phyloP scores from a whole-genome alignment of 2,888 invertebrate species.

The Therioaphis trifolii region DNA sequence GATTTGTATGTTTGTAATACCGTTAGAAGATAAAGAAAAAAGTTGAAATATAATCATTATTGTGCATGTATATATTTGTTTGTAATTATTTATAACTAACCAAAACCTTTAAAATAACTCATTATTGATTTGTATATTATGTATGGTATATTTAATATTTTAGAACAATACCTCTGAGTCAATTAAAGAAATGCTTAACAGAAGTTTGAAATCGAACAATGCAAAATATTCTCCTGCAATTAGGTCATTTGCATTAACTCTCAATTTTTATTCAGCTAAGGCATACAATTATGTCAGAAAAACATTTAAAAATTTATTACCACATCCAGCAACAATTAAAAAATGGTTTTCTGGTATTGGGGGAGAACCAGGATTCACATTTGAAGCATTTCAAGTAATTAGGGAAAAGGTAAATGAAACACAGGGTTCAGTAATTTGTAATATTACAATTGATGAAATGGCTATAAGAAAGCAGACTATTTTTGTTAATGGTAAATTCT shows the following conservation, averaged over 20 bases:
- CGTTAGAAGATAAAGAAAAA: no score
- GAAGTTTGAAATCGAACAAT: constrained; percentile 5
- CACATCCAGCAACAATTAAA: constrained; percentile 10
- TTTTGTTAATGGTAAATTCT: constrained; percentile 4
- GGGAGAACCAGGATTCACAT: constrained; percentile 37
- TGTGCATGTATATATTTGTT: no score
- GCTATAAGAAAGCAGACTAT: constrained; percentile 17
- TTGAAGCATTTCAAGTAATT: constrained; percentile 14
- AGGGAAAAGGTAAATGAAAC: constrained; percentile 2
- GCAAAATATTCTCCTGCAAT: neutral
- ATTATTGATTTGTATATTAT: neutral
- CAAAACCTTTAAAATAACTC: no score
- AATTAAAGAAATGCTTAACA: neutral
- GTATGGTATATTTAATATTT: neutral
- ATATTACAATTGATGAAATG: constrained; percentile 22
- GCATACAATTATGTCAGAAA: no score
- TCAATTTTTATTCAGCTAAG: neutral
- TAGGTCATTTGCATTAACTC: neutral
- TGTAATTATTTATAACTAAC: no score
- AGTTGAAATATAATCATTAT: no score
- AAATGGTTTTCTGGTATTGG: constrained; percentile 23
- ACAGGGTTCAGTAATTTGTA: constrained; percentile 3
- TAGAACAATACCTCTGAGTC: constrained; percentile 7
- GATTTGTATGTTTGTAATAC: no score
- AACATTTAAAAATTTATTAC: neutral